Base-by-base conservation (phyloP, 2,113 vertebrate genomes). In the Oryzias celebensis region DNA sequence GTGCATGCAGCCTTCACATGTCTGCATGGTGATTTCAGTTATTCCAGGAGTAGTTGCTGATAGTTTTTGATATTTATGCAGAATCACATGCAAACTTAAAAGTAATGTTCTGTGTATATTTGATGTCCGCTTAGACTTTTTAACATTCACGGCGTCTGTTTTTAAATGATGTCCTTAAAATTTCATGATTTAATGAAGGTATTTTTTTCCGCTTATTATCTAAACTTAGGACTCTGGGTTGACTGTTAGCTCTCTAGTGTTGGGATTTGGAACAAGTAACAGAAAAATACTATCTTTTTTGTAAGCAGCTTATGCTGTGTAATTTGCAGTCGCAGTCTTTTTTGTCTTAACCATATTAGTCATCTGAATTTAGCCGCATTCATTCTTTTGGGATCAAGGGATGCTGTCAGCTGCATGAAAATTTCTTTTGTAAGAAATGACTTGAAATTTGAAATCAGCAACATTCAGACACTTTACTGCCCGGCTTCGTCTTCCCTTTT, bases 191-290 rank as follows among this genome's bases (percentile, higher is more conserved):
- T 72, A 82, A 78, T 73, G 74, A 66, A 65, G 51, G 64, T 80
- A 71, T 75, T 73, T 50, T 80, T 83, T 77, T 70, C 80, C 68
- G 82, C 87, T 84, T 80, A 85, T 87, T 88, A 81, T 81, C 73
- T 47, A 84, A 56, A 67, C 61, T 50, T 18, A 2, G 23, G 62
- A 69, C 70, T 79, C 44, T 68, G 54, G 68, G 57, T 65, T 76
- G 66, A 80, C 81, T 77, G 70, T 83, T 66, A 76, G 68, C 71
- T 83, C 77, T 77, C 71, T 65, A 41, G 75, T 78, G 81, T 58
- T 69, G 36, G 24, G 69, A 66, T 81, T 62, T 69, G 59, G 64
- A 77, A 72, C 66, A 65, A 58, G 51, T 76, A 58, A 61, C 44
- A 68, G 31, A 57, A 62, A 75, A 57, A 20, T 18, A 18, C 47